phyloP scores from a whole-genome alignment of 37 sponge, comb jelly and placozoan genomes.

The Chondrosia reniformis region DNA sequence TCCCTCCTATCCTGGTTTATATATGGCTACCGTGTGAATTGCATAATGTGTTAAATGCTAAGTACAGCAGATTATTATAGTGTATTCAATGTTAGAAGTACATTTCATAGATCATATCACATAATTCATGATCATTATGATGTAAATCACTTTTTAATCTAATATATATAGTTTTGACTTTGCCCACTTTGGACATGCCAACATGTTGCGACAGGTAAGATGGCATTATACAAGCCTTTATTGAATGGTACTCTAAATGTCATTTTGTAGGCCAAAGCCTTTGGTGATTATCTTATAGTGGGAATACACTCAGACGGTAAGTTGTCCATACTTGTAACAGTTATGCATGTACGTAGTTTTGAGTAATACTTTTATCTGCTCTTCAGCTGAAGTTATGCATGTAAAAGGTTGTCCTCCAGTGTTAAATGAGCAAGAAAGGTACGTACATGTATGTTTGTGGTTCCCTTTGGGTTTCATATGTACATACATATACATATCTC shows the following conservation, averaged over 20 bases:
- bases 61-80: too few relatives aligned
- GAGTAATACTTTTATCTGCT: background rate
- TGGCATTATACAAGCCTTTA: background rate
- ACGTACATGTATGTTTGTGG: background rate
- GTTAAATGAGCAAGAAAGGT: conserved; percentile 73
- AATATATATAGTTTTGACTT: conserved; percentile 88
- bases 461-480: too few relatives aligned
- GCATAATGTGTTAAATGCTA: too few relatives aligned
- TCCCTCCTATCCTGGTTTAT: too few relatives aligned
- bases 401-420: conserved; percentile 97
- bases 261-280: conserved; percentile 60
- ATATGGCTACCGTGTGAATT: too few relatives aligned
- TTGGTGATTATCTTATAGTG: conserved; percentile 87
- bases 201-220: conserved; percentile 81
- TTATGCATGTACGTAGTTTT: background rate
- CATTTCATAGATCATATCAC: too few relatives aligned
- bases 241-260: background rate
- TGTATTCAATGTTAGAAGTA: too few relatives aligned
- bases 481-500: too few relatives aligned
- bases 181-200: conserved; percentile 95
- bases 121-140: too few relatives aligned
- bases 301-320: conserved; percentile 93
- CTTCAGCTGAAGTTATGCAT: conserved; percentile 52
- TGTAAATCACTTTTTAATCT: too few relatives aligned
- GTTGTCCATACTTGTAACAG: conserved; percentile 3